These are phyloP conservation scores for Setophaga coronata DNA, from an alignment of 2,113 vertebrate species.

Conservation along the genomic window DNA sequence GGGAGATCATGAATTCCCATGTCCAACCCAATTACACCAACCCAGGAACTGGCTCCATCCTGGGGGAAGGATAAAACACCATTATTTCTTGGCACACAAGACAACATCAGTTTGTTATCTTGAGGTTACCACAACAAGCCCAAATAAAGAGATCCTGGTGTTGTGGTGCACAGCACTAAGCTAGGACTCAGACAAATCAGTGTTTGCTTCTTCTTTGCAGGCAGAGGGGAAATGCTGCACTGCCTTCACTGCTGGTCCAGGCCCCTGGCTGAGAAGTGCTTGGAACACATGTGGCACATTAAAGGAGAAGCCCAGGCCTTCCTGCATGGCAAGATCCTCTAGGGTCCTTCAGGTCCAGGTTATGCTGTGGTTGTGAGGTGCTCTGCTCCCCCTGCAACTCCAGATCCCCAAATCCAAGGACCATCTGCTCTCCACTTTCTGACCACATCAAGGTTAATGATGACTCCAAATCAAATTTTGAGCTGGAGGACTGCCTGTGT, in stretches of 20 bases:
- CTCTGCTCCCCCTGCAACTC: not conserved
- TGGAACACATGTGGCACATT: not conserved
- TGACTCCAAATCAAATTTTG: not conserved
- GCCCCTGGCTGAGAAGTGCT: not conserved
- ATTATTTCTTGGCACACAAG: not conserved
- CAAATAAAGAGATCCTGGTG: not conserved
- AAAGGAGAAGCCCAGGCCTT: not conserved
- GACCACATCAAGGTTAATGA: not conserved
- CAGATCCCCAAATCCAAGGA: not conserved
- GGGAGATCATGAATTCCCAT: not conserved
- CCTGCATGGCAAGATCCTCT: not conserved
- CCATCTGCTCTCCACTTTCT: not conserved
- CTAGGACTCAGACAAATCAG: not conserved
- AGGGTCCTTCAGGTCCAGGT: not conserved
- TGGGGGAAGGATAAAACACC: not conserved
- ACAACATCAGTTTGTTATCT: not conserved
- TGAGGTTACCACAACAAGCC: not conserved
- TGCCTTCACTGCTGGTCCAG: not conserved
- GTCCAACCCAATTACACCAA: not conserved
- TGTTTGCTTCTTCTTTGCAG: not conserved
- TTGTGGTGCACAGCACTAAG: not conserved
- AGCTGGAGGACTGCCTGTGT: not conserved
- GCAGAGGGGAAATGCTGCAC: not conserved
- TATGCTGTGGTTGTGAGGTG: fast-evolving
- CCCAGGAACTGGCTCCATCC: not conserved